Percentiles rank a stretch among this genome's conserved stretches.
Evolutionary conservation across 2,888 invertebrate species (phyloP).

Genomic region (Phania funesta): DNA sequence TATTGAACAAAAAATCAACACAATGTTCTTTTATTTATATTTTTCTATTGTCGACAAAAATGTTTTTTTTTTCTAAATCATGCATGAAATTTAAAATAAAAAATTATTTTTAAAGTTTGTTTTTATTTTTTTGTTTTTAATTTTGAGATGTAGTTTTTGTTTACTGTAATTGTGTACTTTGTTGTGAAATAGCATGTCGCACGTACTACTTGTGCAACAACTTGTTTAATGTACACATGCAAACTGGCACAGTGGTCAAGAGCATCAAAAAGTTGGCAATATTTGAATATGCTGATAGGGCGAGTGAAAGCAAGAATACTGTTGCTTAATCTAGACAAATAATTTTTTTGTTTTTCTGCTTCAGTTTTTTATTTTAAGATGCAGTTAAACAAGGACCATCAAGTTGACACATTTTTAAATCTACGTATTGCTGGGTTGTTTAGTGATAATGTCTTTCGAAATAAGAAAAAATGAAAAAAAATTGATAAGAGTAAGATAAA

Average conservation of each 20-base stretch:
- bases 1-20: too few relatives aligned
- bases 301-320: too few relatives aligned
- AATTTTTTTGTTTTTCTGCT: too few relatives aligned
- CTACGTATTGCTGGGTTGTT: too few relatives aligned
- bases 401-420: too few relatives aligned
- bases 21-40: slow-evolving; percentile 37
- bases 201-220: slow-evolving; percentile 66
- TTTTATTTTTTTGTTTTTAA: slow-evolving; percentile 19
- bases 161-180: slow-evolving; percentile 18
- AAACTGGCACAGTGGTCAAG: slow-evolving; percentile 31
- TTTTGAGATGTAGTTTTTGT: slow-evolving; percentile 3
- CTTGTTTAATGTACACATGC: slow-evolving; percentile 45
- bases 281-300: too few relatives aligned
- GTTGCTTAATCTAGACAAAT: too few relatives aligned
- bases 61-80: slow-evolving; percentile 11
- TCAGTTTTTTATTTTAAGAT: too few relatives aligned
- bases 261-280: neutral
- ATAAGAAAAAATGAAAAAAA: too few relatives aligned
- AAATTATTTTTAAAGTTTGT: slow-evolving; percentile 17
- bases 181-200: slow-evolving; percentile 63
- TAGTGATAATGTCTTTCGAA: too few relatives aligned
- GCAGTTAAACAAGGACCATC: too few relatives aligned
- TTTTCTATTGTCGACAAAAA: neutral
- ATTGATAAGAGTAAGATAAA: too few relatives aligned
- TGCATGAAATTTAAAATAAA: slow-evolving; percentile 47